These are phyloP conservation scores for Ostrea edulis DNA, from an alignment of 1,140 invertebrate species.

Conservation along the genomic window DNA sequence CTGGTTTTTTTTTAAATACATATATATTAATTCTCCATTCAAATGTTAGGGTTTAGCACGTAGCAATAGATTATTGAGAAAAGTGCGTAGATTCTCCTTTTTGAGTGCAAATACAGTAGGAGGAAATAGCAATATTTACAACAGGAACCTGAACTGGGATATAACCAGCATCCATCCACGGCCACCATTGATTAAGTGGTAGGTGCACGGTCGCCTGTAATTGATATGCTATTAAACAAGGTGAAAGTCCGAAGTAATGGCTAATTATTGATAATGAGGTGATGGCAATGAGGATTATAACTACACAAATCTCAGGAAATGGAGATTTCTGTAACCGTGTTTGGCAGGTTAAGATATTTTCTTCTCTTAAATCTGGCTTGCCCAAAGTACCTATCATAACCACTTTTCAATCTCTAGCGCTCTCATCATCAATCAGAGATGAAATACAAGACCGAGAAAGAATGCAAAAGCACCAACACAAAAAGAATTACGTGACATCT, in stretches of 20 bases:
- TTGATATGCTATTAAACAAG: conserved; percentile 3
- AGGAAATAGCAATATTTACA: neutral
- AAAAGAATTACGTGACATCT: neutral
- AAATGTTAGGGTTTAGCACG: too few species aligned
- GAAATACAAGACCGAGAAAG: neutral
- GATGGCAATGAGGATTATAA: neutral
- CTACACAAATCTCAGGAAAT: neutral
- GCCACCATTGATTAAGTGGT: neutral
- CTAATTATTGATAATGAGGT: neutral
- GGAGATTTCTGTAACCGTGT: neutral
- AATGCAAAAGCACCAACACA: neutral
- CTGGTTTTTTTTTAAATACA: too few species aligned
- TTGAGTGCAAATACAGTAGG: neutral
- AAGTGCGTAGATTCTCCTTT: too few species aligned
- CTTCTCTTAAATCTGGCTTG: neutral
- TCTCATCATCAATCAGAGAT: neutral
- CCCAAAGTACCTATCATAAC: neutral
- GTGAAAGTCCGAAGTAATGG: neutral
- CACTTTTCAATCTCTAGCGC: neutral
- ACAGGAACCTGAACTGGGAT: neutral
- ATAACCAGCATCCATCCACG: neutral
- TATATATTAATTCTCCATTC: too few species aligned
- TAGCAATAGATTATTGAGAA: too few species aligned
- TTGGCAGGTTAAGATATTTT: neutral
- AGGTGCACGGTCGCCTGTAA: neutral